Percentiles rank a stretch among this genome's conserved stretches.
Evolutionary conservation across 2,888 invertebrate genomes (phyloP).

Genomic region (Ariolimax columbianus): DNA sequence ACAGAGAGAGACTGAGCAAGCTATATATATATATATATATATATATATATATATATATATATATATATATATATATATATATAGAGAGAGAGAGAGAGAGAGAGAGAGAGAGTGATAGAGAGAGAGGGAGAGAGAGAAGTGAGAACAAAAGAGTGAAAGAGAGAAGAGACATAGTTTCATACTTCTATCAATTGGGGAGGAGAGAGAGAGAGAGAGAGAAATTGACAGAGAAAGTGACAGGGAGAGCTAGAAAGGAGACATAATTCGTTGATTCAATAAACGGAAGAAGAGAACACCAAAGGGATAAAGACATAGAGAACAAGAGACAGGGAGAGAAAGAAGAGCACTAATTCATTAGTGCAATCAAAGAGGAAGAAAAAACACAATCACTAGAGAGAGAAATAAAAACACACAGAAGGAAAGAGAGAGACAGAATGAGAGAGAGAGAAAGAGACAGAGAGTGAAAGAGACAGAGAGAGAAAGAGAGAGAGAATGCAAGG

Average conservation of each 20-base stretch:
- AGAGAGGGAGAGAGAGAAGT: neutral
- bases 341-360: no score
- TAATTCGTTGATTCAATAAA: no score
- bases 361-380: neutral
- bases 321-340: no score
- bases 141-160: neutral
- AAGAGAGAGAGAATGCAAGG: neutral
- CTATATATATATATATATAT: neutral
- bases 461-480: no score
- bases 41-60: neutral
- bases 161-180: no score
- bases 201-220: neutral
- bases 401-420: neutral
- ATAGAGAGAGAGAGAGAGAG: neutral
- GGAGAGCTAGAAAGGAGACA: no score
- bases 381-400: neutral
- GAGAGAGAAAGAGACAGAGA: no score
- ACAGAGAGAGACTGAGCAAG: neutral
- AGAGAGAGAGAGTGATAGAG: neutral
- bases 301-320: no score
- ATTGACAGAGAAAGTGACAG: neutral
- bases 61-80: neutral
- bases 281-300: no score
- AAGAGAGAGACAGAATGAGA: no score
- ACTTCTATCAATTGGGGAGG: no score